phyloP scores from a whole-genome alignment of 2,113 vertebrate genomes.

The Cyanoderma ruficeps region DNA sequence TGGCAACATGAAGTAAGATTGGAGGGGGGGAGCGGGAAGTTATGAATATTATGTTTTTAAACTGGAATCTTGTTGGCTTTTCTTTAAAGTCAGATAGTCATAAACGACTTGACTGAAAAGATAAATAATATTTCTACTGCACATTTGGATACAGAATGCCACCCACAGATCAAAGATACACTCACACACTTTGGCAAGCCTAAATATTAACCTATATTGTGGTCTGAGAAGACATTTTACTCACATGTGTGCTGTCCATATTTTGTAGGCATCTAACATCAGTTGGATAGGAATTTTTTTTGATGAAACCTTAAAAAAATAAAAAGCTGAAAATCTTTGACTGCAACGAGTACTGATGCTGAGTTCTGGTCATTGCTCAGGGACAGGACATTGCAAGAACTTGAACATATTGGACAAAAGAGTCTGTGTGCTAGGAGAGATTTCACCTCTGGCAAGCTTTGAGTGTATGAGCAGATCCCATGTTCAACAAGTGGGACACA shows the following conservation, averaged over 20 bases:
- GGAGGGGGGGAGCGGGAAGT: background rate
- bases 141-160: conserved; percentile 38
- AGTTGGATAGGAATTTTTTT: background rate
- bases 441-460: background rate
- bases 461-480: background rate
- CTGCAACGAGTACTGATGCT: background rate
- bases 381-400: background rate
- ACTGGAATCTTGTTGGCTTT: conserved; percentile 21
- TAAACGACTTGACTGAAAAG: conserved; percentile 35
- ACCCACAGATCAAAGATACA: conserved; percentile 46
- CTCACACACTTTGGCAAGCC: background rate
- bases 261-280: background rate
- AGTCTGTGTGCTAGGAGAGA: background rate
- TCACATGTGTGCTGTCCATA: background rate
- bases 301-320: background rate
- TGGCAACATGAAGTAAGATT: background rate
- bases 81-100: conserved; percentile 42
- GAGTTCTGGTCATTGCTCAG: background rate
- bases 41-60: conserved; percentile 23
- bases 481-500: background rate
- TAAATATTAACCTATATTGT: background rate
- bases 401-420: background rate
- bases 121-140: conserved; percentile 30
- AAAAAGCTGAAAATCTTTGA: background rate
- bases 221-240: background rate